Percentiles rank a stretch among this genome's conserved stretches.
phyloP scores from a whole-genome alignment of 35 echinoderm and acorn worm species.

The Amphiura filiformis region DNA sequence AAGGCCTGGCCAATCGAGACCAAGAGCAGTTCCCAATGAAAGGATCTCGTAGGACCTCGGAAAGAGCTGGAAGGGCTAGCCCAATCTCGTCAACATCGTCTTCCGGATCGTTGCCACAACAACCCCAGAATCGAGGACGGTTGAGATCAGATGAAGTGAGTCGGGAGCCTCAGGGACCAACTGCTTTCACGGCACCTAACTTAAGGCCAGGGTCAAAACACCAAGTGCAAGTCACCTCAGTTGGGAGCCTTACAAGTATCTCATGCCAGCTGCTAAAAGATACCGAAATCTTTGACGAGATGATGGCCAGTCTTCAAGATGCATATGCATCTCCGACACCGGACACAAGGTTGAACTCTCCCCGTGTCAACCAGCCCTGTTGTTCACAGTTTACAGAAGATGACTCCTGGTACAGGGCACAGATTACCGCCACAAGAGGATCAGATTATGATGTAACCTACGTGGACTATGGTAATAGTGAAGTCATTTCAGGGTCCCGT shows the following conservation, averaged over 20 bases:
- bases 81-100: conserved; percentile 24
- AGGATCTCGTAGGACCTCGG: background rate
- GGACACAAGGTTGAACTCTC: conserved; percentile 15
- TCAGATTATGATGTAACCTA: conserved; percentile 46
- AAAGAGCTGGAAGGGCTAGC: background rate
- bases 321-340: conserved; percentile 43
- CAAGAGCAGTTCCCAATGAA: conserved; percentile 32
- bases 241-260: conserved; percentile 36
- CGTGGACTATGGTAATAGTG: conserved; percentile 85
- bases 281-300: conserved; percentile 47
- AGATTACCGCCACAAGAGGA: conserved; percentile 32
- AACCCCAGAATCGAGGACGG: background rate
- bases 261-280: conserved; percentile 67
- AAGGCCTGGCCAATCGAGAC: conserved; percentile 52
- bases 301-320: conserved; percentile 55
- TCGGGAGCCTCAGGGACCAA: conserved; percentile 13
- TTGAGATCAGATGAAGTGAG: background rate
- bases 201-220: conserved; percentile 33
- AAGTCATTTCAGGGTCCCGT: conserved; percentile 38
- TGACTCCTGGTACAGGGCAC: conserved; percentile 67
- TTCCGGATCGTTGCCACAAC: conserved; percentile 19
- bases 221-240: conserved; percentile 52
- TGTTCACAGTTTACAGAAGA: conserved; percentile 85
- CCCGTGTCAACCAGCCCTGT: conserved; percentile 41
- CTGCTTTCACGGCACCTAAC: conserved; percentile 34